phyloP scores from a whole-genome alignment of 2,888 invertebrate genomes.

The Tribolium freemani region DNA sequence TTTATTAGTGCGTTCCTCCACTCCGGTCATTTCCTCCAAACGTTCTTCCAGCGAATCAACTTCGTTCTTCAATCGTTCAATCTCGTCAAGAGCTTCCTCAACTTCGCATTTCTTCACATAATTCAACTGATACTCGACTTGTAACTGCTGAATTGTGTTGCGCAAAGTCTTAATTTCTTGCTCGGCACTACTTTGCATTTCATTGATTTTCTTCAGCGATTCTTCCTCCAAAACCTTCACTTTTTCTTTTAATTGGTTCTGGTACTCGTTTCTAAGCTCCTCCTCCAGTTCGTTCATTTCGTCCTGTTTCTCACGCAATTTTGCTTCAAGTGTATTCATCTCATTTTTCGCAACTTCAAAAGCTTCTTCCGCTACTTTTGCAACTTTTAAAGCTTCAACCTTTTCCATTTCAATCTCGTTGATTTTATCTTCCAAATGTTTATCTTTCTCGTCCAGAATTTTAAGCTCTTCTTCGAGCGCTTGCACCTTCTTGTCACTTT shows the following conservation, averaged over 20 bases:
- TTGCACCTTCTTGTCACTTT: slow-evolving; percentile 52
- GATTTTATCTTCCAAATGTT: slow-evolving; percentile 60
- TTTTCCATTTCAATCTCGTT: slow-evolving; percentile 61
- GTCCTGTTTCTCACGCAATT: slow-evolving; percentile 51
- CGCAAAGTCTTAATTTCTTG: slow-evolving; percentile 54
- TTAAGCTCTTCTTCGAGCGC: slow-evolving; percentile 59
- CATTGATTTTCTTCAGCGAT: slow-evolving; percentile 53
- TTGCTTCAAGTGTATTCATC: slow-evolving; percentile 50
- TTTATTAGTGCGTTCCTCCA: slow-evolving; percentile 67
- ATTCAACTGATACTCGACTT: slow-evolving; percentile 71
- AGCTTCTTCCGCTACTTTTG: slow-evolving; percentile 47
- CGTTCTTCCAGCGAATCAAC: slow-evolving; percentile 66
- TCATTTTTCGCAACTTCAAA: slow-evolving; percentile 53
- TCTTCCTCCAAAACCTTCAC: slow-evolving; percentile 56
- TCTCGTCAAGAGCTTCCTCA: slow-evolving; percentile 69
- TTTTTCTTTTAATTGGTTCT: slow-evolving; percentile 49
- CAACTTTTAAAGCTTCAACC: slow-evolving; percentile 47
- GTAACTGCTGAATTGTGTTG: slow-evolving; percentile 63
- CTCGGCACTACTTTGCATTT: slow-evolving; percentile 53
- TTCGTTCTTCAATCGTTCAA: slow-evolving; percentile 52
- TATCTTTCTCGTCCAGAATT: slow-evolving; percentile 56
- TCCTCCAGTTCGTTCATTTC: slow-evolving; percentile 48
- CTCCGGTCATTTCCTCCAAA: slow-evolving; percentile 66
- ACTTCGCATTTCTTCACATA: slow-evolving; percentile 73
- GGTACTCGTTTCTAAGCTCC: slow-evolving; percentile 49